These are phyloP conservation scores for Drosophila bocqueti DNA, from an alignment of 1,140 invertebrate genomes.

Conservation along the genomic window DNA sequence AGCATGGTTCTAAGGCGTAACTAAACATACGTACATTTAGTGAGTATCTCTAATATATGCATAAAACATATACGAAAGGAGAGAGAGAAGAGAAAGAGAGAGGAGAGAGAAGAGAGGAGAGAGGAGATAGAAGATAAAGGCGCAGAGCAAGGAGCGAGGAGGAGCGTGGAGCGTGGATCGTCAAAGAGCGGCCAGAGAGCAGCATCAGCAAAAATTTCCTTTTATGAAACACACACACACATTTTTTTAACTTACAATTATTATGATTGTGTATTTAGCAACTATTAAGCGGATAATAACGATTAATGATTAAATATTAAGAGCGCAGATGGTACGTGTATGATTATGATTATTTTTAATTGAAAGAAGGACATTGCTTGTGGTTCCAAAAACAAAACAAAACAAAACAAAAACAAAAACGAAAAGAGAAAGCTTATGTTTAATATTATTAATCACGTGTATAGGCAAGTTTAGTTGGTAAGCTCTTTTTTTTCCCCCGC, in stretches of 20 bases:
- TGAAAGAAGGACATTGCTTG: slow-evolving; percentile 1
- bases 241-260: slow-evolving; percentile 22
- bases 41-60: slow-evolving; percentile 46
- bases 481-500: slow-evolving; percentile 20
- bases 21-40: slow-evolving; percentile 47
- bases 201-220: slow-evolving; percentile 56
- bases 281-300: slow-evolving; percentile 24
- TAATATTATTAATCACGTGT: slow-evolving; percentile 46
- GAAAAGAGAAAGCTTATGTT: slow-evolving; percentile 26
- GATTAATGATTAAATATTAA: slow-evolving; percentile 17
- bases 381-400: slow-evolving; percentile 15
- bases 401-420: neutral
- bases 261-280: slow-evolving; percentile 32
- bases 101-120: slow-evolving; percentile 1
- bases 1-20: slow-evolving; percentile 49
- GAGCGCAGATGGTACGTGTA: slow-evolving; percentile 1
- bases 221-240: slow-evolving; percentile 35
- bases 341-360: slow-evolving; percentile 6
- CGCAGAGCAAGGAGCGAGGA: too few relatives aligned
- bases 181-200: neutral
- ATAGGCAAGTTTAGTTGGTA: slow-evolving; percentile 47
- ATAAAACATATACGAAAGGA: slow-evolving; percentile 38
- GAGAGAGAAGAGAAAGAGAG: neutral
- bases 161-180: neutral
- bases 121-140: neutral